Evolutionary conservation across 2,888 invertebrate species (phyloP).

Genomic region (Eupithecia subumbrata): DNA sequence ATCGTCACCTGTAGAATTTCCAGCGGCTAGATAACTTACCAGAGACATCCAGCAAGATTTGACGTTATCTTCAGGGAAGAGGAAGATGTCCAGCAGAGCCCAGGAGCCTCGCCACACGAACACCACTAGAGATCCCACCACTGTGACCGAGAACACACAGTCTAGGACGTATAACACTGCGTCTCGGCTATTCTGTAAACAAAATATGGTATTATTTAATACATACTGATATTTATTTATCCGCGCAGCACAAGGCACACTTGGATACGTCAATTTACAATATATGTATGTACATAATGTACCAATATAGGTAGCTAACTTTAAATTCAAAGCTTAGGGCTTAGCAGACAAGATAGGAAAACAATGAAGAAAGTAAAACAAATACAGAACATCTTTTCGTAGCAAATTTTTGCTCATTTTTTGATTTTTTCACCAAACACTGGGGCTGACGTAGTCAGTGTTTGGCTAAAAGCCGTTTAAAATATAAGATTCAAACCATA

Average conservation of each 20-base stretch:
- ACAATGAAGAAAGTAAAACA: not conserved
- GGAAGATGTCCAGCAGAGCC: constrained; percentile 90
- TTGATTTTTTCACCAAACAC: no score
- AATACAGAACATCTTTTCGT: not conserved
- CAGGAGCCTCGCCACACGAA: constrained; percentile 95
- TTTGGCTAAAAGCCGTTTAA: no score
- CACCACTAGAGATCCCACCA: constrained; percentile 93
- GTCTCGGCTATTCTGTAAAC: constrained; percentile 87
- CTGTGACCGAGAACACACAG: constrained; percentile 92
- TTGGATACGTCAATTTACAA: not conserved
- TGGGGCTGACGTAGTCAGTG: no score
- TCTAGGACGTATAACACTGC: constrained; percentile 90
- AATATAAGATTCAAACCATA: no score
- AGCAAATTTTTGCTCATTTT: not conserved
- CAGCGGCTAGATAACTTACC: constrained; percentile 81
- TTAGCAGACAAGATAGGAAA: not conserved
- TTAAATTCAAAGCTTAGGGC: not conserved
- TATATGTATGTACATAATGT: not conserved
- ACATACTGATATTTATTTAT: not conserved
- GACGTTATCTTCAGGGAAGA: constrained; percentile 88
- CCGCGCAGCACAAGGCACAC: not conserved
- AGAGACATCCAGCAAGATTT: constrained; percentile 91
- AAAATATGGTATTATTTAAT: not conserved
- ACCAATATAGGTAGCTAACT: no score
- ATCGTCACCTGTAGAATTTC: not conserved